A percentile compares a stretch with the other conserved stretches of the same genome.
These are phyloP conservation scores for Drosophila antonietae DNA, from an alignment of 2,888 invertebrate species.

Conservation along the genomic window DNA sequence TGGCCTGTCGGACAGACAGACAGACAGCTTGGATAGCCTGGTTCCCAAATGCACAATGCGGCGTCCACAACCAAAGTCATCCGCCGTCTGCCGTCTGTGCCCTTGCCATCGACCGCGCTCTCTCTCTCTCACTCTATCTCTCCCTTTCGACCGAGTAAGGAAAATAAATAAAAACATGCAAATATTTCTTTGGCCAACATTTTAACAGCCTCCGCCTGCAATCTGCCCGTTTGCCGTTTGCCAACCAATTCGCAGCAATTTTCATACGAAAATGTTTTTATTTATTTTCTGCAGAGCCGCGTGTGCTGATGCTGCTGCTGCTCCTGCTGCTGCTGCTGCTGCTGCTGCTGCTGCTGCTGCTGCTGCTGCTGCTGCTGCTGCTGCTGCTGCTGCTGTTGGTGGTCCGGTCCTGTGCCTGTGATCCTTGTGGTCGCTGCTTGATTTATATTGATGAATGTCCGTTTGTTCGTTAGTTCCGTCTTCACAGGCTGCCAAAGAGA, in stretches of 20 bases:
- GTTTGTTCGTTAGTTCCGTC: slow-evolving; percentile 79
- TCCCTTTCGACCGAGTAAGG: slow-evolving; percentile 46
- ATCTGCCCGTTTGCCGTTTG: slow-evolving; percentile 34
- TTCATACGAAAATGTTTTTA: slow-evolving; percentile 73
- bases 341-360: not conserved
- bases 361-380: not conserved
- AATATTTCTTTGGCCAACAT: slow-evolving; percentile 78
- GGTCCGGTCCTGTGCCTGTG: slow-evolving; percentile 54
- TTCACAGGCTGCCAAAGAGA: slow-evolving; percentile 77
- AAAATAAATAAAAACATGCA: slow-evolving; percentile 74
- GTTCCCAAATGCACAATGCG: slow-evolving; percentile 57
- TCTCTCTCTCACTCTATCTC: slow-evolving; percentile 4
- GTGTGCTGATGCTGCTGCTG: not conserved
- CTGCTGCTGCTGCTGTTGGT: not conserved
- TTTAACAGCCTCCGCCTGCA: slow-evolving; percentile 55
- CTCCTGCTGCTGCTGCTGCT: not conserved
- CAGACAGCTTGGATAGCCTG: slow-evolving; percentile 21
- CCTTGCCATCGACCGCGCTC: slow-evolving; percentile 7
- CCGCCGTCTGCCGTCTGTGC: slow-evolving; percentile 14
- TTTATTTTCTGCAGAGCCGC: slow-evolving; percentile 57
- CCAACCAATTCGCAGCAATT: slow-evolving; percentile 66
- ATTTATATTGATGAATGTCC: slow-evolving; percentile 84
- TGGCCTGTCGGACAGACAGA: slow-evolving; percentile 4
- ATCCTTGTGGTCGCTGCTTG: slow-evolving; percentile 80
- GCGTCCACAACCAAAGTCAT: slow-evolving; percentile 48